These are phyloP conservation scores for Platerodrilus igneus DNA, from an alignment of 2,888 invertebrate genomes.

Conservation along the genomic window DNA sequence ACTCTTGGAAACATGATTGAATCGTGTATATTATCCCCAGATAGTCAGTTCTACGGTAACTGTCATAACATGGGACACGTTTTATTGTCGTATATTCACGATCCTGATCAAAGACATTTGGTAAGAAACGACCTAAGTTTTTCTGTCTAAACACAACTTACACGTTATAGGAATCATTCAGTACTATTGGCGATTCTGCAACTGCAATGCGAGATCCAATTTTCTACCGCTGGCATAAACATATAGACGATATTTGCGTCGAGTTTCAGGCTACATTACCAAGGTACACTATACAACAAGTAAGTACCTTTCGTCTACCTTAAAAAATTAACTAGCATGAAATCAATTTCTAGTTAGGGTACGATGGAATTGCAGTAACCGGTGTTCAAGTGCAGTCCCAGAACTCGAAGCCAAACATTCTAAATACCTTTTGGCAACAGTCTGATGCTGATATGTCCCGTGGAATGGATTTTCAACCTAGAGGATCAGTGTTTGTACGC, in stretches of 20 bases:
- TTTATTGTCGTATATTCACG: slow-evolving; percentile 70
- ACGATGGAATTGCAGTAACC: slow-evolving; percentile 59
- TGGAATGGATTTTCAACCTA: slow-evolving; percentile 77
- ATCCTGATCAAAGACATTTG: slow-evolving; percentile 72
- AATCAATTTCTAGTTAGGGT: slow-evolving; percentile 53
- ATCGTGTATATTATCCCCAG: slow-evolving; percentile 64
- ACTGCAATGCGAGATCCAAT: slow-evolving; percentile 85
- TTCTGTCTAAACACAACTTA: slow-evolving; percentile 1
- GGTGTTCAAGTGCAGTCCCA: slow-evolving; percentile 53
- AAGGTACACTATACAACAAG: slow-evolving; percentile 59
- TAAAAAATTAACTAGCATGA: too few relatives aligned
- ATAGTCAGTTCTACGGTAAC: slow-evolving; percentile 69
- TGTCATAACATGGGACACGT: slow-evolving; percentile 81
- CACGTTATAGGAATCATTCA: slow-evolving; percentile 64
- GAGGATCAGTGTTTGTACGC: slow-evolving; percentile 67
- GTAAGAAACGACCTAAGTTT: slow-evolving; percentile 44
- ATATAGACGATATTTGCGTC: slow-evolving; percentile 72
- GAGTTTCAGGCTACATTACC: slow-evolving; percentile 67
- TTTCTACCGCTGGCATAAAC: slow-evolving; percentile 83
- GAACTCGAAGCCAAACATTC: slow-evolving; percentile 52
- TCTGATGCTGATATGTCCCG: slow-evolving; percentile 71
- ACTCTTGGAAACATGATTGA: slow-evolving; percentile 76
- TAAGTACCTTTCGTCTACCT: too few relatives aligned
- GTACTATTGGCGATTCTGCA: slow-evolving; percentile 78
- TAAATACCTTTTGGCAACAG: slow-evolving; percentile 75